Evolutionary conservation across 2,888 invertebrate species (phyloP).

Genomic region (Xestia xanthographa): DNA sequence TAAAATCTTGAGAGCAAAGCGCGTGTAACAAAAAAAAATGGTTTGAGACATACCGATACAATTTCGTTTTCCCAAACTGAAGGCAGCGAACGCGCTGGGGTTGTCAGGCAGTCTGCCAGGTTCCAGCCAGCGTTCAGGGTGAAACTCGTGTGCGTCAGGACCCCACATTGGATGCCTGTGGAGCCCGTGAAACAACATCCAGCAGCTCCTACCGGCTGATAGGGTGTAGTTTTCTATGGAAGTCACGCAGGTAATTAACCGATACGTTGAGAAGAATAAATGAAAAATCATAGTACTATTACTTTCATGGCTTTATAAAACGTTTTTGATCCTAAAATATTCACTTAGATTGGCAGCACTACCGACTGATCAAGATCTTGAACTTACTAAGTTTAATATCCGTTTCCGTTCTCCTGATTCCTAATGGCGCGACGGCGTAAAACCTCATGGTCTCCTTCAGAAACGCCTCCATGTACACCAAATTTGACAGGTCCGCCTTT

Average conservation of each 20-base stretch:
- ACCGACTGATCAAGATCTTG: not conserved
- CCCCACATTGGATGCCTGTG: conserved; percentile 80
- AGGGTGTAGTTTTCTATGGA: conserved; percentile 77
- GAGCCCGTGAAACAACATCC: conserved; percentile 74
- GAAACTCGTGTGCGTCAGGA: conserved; percentile 75
- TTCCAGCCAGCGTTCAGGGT: conserved; percentile 79
- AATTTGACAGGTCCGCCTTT: conserved; percentile 76
- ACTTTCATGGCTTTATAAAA: not conserved
- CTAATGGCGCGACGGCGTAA: conserved; percentile 77
- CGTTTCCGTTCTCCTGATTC: conserved; percentile 75
- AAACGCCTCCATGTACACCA: conserved; percentile 81
- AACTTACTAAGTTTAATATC: conserved; percentile 80
- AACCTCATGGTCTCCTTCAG: conserved; percentile 81
- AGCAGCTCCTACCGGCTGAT: conserved; percentile 73
- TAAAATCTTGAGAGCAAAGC: not conserved
- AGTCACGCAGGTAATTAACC: not conserved
- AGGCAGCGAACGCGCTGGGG: conserved; percentile 73
- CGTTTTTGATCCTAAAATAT: not conserved
- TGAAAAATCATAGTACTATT: not conserved
- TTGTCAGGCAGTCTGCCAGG: conserved; percentile 56
- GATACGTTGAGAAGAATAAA: not conserved
- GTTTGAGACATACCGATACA: conserved; percentile 63
- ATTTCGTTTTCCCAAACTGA: conserved; percentile 78
- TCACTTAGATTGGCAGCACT: not conserved
- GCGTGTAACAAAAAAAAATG: not conserved